Conservation (phyloP, 1,140 invertebrate genomes). For the Drosophila pseudoananassae region DNA sequence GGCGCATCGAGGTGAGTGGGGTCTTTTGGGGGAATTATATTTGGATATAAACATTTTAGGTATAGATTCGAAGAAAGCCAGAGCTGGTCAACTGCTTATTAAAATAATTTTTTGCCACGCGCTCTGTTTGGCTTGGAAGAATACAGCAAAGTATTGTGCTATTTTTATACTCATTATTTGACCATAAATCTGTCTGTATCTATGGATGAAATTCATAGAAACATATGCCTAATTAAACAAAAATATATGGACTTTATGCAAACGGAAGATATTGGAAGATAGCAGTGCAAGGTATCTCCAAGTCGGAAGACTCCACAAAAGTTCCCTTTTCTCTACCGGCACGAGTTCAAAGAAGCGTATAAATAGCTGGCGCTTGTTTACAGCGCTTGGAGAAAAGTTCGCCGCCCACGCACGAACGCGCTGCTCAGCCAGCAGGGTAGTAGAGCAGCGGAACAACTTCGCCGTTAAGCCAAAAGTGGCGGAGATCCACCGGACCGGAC, state of each 20-base stretch:
- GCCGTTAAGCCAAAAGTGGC: not conserved
- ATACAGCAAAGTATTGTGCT: no score
- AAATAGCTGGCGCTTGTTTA: constrained; percentile 67
- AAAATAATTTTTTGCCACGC: not conserved
- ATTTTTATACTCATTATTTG: no score
- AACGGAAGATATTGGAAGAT: no score
- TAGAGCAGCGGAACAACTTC: constrained; percentile 1
- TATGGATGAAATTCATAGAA: no score
- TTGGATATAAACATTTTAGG: not conserved
- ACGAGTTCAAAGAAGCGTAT: constrained; percentile 31
- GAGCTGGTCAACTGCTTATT: not conserved
- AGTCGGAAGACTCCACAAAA: not conserved
- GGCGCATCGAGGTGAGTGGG: constrained; percentile 88
- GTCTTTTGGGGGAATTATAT: not conserved
- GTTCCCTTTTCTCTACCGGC: constrained; percentile 27
- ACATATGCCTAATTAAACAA: no score
- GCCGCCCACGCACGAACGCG: constrained; percentile 70
- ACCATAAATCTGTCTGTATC: no score
- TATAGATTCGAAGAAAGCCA: not conserved
- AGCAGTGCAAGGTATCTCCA: not conserved
- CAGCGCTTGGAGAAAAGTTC: constrained; percentile 63
- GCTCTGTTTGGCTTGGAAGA: no score
- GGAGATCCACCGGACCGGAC: constrained; percentile 5
- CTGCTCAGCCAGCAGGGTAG: constrained; percentile 51
- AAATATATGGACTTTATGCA: not conserved